Percentiles rank a stretch among this genome's conserved stretches.
Evolutionary conservation across 2,113 vertebrate species (phyloP).

Genomic region (Epinephelus moara): DNA sequence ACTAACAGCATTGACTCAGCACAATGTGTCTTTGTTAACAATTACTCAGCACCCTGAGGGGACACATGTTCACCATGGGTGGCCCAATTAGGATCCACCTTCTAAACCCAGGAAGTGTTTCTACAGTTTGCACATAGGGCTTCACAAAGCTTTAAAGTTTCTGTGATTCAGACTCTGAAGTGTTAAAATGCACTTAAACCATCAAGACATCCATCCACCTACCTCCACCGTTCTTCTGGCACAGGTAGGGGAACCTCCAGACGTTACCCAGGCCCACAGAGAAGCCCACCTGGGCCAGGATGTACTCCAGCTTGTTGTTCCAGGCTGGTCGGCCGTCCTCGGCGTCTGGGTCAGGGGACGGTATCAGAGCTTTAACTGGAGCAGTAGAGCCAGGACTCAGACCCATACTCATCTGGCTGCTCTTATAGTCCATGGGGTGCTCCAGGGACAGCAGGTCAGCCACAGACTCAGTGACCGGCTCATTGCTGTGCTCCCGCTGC

Average conservation of each 20-base stretch:
- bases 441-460: conserved; percentile 96
- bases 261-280: conserved; percentile 97
- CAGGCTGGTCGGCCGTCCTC: conserved; percentile 95
- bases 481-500: conserved; percentile 94
- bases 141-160: not conserved
- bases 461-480: conserved; percentile 98
- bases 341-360: conserved; percentile 86
- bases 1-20: conserved; percentile 36
- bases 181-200: not conserved
- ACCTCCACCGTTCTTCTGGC: conserved; percentile 99
- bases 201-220: conserved; percentile 59
- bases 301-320: conserved; percentile 99
- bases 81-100: conserved; percentile 25
- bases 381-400: conserved; percentile 82
- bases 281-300: conserved; percentile 97
- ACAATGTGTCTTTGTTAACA: conserved; percentile 20
- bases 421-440: conserved; percentile 97
- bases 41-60: conserved; percentile 31
- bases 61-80: conserved; percentile 20
- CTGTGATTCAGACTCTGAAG: not conserved
- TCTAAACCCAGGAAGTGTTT: conserved; percentile 23
- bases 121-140: not conserved
- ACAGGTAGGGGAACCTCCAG: conserved; percentile 98
- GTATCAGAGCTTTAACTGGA: conserved; percentile 87
- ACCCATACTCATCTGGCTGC: conserved; percentile 92